Conservation (phyloP, 2,797 vertebrate genomes). For the Malurus leucopterus region DNA sequence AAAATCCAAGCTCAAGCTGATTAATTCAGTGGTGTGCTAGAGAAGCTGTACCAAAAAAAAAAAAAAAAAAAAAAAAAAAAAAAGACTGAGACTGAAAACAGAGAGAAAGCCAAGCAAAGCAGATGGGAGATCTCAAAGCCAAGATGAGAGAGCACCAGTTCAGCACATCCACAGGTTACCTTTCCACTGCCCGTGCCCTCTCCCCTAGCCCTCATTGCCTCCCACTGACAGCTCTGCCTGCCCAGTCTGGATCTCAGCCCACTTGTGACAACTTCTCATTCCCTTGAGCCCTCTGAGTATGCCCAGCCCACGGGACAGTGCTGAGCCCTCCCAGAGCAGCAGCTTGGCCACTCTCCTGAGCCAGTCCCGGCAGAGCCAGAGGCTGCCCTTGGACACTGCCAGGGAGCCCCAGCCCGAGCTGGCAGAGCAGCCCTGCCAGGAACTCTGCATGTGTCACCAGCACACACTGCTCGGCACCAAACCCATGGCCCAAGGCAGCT, state of each 20-base stretch:
- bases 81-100: not conserved
- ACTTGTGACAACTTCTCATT: not conserved
- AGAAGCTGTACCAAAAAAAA: not conserved
- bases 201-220: not conserved
- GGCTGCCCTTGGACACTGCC: not conserved
- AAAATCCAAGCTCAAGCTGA: not conserved
- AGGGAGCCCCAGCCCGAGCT: not conserved
- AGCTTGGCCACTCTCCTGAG: not conserved
- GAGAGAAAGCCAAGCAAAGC: not conserved
- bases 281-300: not conserved
- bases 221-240: not conserved
- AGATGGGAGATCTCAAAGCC: not conserved
- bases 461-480: not conserved
- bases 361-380: not conserved
- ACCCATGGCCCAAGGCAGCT: not conserved
- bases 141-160: not conserved
- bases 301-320: not conserved
- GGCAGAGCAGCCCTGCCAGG: not conserved
- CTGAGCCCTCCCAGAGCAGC: not conserved
- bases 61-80: not conserved
- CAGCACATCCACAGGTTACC: not conserved
- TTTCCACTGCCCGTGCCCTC: not conserved
- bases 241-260: not conserved
- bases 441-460: not conserved
- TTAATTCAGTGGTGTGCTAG: not conserved